These are phyloP conservation scores for Eupithecia abbreviata DNA, from an alignment of 2,888 invertebrate genomes.

Conservation along the genomic window DNA sequence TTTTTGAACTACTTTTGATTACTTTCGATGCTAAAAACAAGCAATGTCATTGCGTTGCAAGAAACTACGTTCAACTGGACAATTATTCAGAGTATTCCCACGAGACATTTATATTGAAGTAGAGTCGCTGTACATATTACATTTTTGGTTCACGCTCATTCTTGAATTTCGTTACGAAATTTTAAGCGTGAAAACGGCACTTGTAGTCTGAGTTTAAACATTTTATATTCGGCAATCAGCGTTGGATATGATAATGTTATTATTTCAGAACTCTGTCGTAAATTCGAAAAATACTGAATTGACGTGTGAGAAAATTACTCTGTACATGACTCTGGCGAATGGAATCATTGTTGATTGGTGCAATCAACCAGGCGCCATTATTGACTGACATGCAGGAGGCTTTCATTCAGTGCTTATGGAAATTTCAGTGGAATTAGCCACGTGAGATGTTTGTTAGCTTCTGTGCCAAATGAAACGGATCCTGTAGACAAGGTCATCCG, in stretches of 20 bases:
- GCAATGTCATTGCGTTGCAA: slow-evolving; percentile 6
- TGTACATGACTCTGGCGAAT: slow-evolving; percentile 20
- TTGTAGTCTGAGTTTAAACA: slow-evolving; percentile 7
- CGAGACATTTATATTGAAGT: slow-evolving; percentile 45
- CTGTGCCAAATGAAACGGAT: slow-evolving; percentile 5
- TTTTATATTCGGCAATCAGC: slow-evolving; percentile 29
- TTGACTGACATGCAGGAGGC: slow-evolving; percentile 23
- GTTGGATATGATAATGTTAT: slow-evolving; percentile 31
- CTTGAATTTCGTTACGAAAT: slow-evolving; percentile 41
- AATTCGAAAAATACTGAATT: slow-evolving; percentile 32
- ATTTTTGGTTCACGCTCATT: slow-evolving; percentile 15
- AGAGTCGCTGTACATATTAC: slow-evolving; percentile 46
- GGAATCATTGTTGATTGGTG: slow-evolving; percentile 27
- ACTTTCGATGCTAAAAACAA: slow-evolving; percentile 9
- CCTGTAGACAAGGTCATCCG: not conserved
- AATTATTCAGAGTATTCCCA: slow-evolving; percentile 42
- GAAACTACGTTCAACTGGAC: slow-evolving; percentile 2
- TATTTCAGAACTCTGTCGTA: slow-evolving; percentile 23
- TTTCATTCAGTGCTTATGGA: slow-evolving; percentile 23
- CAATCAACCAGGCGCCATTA: slow-evolving; percentile 34
- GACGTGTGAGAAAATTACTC: slow-evolving; percentile 30
- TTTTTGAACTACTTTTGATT: not conserved
- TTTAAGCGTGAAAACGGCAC: slow-evolving; percentile 40
- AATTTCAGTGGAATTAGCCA: slow-evolving; percentile 23
- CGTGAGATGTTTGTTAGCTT: slow-evolving; percentile 25